Evolutionary conservation across 2,797 vertebrate genomes (phyloP), one percentile per base, ranked within the genome.

Genomic region (Darevskia nairensis): DNA sequence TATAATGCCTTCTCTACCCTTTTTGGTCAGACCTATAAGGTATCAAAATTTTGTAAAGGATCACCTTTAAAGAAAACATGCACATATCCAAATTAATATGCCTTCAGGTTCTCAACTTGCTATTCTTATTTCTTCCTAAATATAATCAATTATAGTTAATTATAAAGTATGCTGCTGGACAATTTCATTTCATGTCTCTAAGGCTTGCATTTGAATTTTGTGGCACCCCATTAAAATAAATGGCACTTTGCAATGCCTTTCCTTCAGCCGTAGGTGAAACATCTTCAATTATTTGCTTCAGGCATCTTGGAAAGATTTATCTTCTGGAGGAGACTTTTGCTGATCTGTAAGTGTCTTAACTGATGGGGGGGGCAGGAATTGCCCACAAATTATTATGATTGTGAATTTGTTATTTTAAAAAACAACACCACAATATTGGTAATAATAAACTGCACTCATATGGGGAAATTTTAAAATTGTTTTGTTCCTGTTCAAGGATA

Each of bases 111-210:
- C 93, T 87, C 41, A 1, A 0, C 64, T 94, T 88, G 81, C 61
- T 6, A 2, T 88, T n/a, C n/a, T 81, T 46, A 84, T 77, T 88
- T 90, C 90, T 94, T 89, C 86, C 88, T 86, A 87, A 75, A 88
- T 44, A 25, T 41, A 76, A 4, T 92, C 82, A 91, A 87, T 69
- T 76, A 86, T 82, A 91, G 87, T 89, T 66, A 27, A 8, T 25
- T 10, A 55, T 55, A 55, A 55, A 55, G 50, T 15, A 15, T 32
- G 46, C 50, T 80, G 44, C n/a, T 59, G 50, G 50, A 61, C 17
- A 80, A 32, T 80, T 32, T 1, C 50, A 7, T 80, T 80, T 80
- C 55, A 59, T 82, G 27, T 66, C 59, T 41, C 1, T 9, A 27
- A 68, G 35, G 25, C 39, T 44, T 19, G 39, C 10, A 25, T 13